These are phyloP conservation scores for Botrylloides violaceus DNA, from an alignment of 23 tunicate species.

Conservation along the genomic window DNA sequence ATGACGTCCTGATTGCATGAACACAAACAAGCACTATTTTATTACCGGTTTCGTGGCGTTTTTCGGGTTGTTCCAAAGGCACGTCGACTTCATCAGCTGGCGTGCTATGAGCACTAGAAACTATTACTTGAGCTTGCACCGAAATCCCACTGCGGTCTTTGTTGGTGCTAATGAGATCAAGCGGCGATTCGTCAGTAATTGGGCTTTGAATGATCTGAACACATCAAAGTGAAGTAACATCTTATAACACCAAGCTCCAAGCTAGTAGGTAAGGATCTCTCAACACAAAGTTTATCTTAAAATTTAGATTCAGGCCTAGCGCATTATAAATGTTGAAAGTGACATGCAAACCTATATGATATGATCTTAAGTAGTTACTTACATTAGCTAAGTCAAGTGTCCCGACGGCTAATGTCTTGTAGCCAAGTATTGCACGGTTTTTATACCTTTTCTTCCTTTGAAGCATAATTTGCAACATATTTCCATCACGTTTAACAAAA, in stretches of 20 bases:
- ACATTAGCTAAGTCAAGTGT: constrained; percentile 82
- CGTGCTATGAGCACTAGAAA: constrained; percentile 41
- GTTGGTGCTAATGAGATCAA: constrained; percentile 41
- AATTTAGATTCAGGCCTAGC: no score
- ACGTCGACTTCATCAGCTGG: constrained; percentile 71
- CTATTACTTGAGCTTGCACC: constrained; percentile 56
- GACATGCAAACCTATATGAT: no score
- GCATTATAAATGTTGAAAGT: no score
- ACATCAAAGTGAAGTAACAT: no score
- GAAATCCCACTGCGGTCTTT: constrained; percentile 36
- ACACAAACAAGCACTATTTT: no score
- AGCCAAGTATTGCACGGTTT: constrained; percentile 92
- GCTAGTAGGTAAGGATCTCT: background rate
- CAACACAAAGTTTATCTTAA: no score
- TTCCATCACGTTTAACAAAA: constrained; percentile 67
- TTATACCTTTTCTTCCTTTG: constrained; percentile 85
- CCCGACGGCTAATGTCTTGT: constrained; percentile 79
- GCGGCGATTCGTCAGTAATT: constrained; percentile 31
- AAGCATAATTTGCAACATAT: constrained; percentile 64
- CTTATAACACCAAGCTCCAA: no score
- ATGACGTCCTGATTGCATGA: no score
- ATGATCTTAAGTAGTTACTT: no score
- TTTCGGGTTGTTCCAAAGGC: constrained; percentile 24
- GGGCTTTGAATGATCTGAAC: constrained; percentile 78
- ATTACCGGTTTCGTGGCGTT: constrained; percentile 34